Base-by-base conservation (phyloP, 64 coral and sea anemone species). In the Anthopleura sola region DNA sequence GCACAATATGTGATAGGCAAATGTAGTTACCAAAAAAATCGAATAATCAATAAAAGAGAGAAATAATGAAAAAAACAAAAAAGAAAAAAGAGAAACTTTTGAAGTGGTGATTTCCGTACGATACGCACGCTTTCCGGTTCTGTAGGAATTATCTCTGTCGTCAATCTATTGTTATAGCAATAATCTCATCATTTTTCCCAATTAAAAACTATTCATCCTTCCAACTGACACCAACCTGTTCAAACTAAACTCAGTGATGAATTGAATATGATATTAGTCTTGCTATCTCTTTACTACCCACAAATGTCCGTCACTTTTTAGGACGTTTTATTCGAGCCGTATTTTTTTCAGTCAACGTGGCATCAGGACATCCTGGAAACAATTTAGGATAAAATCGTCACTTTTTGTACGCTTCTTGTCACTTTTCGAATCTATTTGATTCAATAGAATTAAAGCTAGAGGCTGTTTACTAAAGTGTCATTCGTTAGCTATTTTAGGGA, bases 141-240 rank as follows among this genome's bases (percentile, higher is more conserved):
- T n/a, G 23, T 3, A 26, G 2, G 6, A 26, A 62, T 44, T 62
- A 24, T 62, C 19, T 24, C 58, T 62, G 2, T n/a, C 24, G 20
- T 62, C 24, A 32, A 69, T 69, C 64, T 71, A 71, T 71, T 34
- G 28, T 71, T 71, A 71, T 71, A 34, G 66, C 24, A 71, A 71
- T 71, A 71, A 71, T 71, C 66, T 31, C n/a, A 11, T 32, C 31
- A 71, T 71, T 32, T 71, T 71, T 71, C 34, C 24, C 31, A 71
- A 71, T 71, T 71, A 71, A 71, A 71, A 71, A 29, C 28, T 71
- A 34, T 71, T 36, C n/a, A 32, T 71, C 28, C 28, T 71, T 71
- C 29, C 13, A 34, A 32, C 11, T 71, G 66, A 71, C 66, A 71
- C 21, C 20, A 28, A 71, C 26, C 10, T 71, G 66, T 71, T 32